These are phyloP conservation scores for Scolanthus callimorphus DNA, from an alignment of 92 coral and sea anemone genomes.

Conservation along the genomic window DNA sequence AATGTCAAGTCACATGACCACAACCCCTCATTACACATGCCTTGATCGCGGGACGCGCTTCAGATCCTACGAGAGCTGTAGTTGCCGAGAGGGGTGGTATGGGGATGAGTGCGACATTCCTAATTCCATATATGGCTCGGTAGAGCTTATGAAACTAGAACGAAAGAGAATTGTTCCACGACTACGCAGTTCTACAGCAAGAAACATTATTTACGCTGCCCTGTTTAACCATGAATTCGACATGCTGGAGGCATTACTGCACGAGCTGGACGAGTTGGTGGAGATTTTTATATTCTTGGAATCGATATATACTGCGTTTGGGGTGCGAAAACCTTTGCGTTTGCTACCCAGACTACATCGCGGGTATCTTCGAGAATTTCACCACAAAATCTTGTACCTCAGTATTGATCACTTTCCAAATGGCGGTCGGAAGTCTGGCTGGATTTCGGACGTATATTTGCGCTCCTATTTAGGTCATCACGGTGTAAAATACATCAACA, in stretches of 20 bases:
- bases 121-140: conserved; percentile 6
- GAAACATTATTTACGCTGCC: conserved; percentile 18
- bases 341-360: conserved; percentile 31
- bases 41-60: conserved; percentile 22
- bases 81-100: conserved; percentile 25
- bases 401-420: conserved; percentile 29
- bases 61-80: conserved; percentile 4
- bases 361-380: conserved; percentile 20
- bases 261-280: conserved; percentile 23
- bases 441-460: conserved; percentile 18
- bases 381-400: conserved; percentile 20
- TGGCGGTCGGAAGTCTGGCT: conserved; percentile 24
- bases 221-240: conserved; percentile 35
- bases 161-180: not conserved
- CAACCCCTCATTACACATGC: conserved; percentile 1
- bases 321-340: conserved; percentile 24
- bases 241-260: conserved; percentile 26
- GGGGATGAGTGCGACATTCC: conserved; percentile 22
- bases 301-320: conserved; percentile 22
- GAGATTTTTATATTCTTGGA: conserved; percentile 29
- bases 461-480: conserved; percentile 8
- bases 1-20: conserved; percentile 9
- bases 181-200: conserved; percentile 15
- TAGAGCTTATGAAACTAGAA: not conserved
- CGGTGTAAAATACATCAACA: conserved; percentile 11